A percentile compares a stretch with the other conserved stretches of the same genome.
Conservation (phyloP, 2,888 invertebrate species). For the Mermis nigrescens region DNA sequence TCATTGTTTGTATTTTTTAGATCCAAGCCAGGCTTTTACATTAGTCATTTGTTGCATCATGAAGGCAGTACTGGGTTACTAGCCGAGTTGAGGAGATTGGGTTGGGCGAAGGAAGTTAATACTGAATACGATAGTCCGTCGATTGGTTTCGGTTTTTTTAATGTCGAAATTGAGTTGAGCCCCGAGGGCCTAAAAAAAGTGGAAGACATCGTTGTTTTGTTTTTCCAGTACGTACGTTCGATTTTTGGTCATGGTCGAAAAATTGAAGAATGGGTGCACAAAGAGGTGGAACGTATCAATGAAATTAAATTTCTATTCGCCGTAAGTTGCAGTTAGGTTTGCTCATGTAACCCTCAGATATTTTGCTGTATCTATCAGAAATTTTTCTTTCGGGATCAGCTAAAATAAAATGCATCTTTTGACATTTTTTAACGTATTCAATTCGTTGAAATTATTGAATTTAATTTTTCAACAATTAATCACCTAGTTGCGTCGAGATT, state of each 20-base stretch:
- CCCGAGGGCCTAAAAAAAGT: neutral
- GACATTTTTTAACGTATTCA: too few species aligned
- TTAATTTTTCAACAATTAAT: too few species aligned
- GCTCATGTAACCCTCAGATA: too few species aligned
- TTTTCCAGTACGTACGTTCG: neutral
- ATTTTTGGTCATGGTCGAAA: neutral
- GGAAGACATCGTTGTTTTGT: neutral
- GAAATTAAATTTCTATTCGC: neutral
- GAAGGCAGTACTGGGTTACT: constrained; percentile 81
- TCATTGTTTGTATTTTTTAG: constrained; percentile 7
- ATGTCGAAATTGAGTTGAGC: constrained; percentile 12
- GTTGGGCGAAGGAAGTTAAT: constrained; percentile 57
- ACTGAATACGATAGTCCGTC: neutral
- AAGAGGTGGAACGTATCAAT: neutral
- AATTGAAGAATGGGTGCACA: neutral
- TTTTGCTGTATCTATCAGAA: too few species aligned
- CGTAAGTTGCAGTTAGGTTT: neutral
- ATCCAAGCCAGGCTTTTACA: constrained; percentile 34
- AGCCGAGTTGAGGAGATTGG: constrained; percentile 58
- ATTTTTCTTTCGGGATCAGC: too few species aligned
- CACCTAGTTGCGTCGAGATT: too few species aligned
- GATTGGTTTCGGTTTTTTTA: neutral
- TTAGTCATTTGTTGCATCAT: constrained; percentile 76
- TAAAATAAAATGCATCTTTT: too few species aligned
- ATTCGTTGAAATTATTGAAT: too few species aligned